phyloP scores from a whole-genome alignment of 2,797 vertebrate species.

The Spea hammondii region DNA sequence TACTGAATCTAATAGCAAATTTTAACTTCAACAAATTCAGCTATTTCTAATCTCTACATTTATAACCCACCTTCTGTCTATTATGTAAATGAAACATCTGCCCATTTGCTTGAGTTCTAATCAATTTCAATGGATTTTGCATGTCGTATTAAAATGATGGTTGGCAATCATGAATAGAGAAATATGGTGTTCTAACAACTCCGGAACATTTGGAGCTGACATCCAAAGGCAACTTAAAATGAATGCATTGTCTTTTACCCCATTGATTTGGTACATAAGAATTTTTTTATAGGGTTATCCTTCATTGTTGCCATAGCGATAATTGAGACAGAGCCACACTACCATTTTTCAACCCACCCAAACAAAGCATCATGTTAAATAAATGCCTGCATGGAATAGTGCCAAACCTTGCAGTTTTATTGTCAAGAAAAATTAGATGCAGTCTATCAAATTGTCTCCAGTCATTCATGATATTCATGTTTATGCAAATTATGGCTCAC shows the following conservation, averaged over 20 bases:
- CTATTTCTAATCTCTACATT: slow-evolving; percentile 39
- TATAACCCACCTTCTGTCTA: slow-evolving; percentile 42
- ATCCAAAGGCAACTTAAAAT: slow-evolving; percentile 3
- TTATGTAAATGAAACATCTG: slow-evolving; percentile 50
- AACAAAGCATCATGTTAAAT: slow-evolving; percentile 1
- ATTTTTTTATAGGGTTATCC: background rate
- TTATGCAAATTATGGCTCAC: background rate
- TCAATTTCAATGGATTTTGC: slow-evolving; percentile 37
- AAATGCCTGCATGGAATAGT: background rate
- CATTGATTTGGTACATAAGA: background rate
- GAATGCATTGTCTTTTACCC: background rate
- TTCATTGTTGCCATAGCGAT: background rate
- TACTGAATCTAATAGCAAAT: slow-evolving; percentile 38
- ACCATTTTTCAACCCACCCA: background rate
- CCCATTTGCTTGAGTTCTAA: slow-evolving; percentile 35
- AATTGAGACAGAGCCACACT: background rate
- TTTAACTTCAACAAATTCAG: slow-evolving; percentile 42
- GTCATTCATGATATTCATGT: background rate
- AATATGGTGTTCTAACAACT: slow-evolving; percentile 8
- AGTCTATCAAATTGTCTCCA: slow-evolving; percentile 9
- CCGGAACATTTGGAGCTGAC: slow-evolving; percentile 14
- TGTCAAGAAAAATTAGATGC: slow-evolving; percentile 8
- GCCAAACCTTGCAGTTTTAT: slow-evolving; percentile 6
- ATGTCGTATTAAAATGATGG: slow-evolving; percentile 39
- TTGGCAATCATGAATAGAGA: slow-evolving; percentile 30